These are phyloP conservation scores for Phataginus tricuspis DNA, from an alignment of 2,797 vertebrate species.

Conservation along the genomic window DNA sequence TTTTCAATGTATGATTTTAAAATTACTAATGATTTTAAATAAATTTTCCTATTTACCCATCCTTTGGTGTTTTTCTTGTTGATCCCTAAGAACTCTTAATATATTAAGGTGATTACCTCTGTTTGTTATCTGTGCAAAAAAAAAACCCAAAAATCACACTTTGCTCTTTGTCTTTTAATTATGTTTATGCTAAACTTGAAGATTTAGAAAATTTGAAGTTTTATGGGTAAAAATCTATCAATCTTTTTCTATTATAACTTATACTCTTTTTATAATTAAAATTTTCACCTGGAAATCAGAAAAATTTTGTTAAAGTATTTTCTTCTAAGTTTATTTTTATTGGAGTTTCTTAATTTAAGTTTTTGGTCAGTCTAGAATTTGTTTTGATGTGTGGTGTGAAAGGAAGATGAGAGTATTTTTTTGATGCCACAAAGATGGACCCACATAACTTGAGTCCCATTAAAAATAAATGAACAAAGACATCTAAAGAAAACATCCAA, in stretches of 20 bases:
- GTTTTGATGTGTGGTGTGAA: background rate
- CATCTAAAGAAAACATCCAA: background rate
- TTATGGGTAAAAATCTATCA: background rate
- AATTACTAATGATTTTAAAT: slow-evolving; percentile 2
- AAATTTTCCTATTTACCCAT: background rate
- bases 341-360: background rate
- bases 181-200: slow-evolving; percentile 27
- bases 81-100: background rate
- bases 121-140: background rate
- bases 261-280: slow-evolving; percentile 46
- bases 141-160: background rate
- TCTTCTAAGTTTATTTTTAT: slow-evolving; percentile 29
- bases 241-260: background rate
- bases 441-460: background rate
- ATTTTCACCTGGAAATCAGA: background rate
- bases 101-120: background rate
- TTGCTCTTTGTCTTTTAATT: slow-evolving; percentile 35
- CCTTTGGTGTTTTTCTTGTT: slow-evolving; percentile 12
- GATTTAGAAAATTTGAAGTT: background rate
- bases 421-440: background rate
- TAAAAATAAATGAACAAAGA: background rate
- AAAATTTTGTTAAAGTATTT: background rate
- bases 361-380: background rate
- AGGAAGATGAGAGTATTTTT: background rate
- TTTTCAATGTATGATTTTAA: slow-evolving; percentile 35